Evolutionary conservation across 2,113 vertebrate species (phyloP).

Genomic region (Pardalotus punctatus): DNA sequence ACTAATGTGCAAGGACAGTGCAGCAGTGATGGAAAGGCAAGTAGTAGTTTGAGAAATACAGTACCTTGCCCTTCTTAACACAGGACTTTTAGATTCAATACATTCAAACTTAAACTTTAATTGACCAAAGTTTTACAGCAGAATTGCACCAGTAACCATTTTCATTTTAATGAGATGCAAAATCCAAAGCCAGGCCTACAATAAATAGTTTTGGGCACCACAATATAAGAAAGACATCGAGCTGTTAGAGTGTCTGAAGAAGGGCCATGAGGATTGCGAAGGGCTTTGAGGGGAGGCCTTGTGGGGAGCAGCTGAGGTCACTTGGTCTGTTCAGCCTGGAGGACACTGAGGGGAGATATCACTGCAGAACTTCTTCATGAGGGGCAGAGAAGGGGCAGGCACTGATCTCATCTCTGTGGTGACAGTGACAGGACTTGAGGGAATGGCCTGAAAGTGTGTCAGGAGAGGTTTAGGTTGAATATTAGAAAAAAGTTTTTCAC

Average conservation of each 20-base stretch:
- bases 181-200: not conserved
- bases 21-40: not conserved
- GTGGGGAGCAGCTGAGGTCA: not conserved
- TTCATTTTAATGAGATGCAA: not conserved
- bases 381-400: accelerated
- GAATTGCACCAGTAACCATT: not conserved
- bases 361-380: accelerated
- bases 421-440: accelerated
- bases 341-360: not conserved
- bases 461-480: accelerated
- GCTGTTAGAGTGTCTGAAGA: not conserved
- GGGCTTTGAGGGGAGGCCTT: accelerated
- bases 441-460: not conserved
- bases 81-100: not conserved
- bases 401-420: too few species aligned
- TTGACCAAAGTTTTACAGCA: not conserved
- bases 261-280: not conserved
- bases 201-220: not conserved
- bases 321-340: not conserved
- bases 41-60: not conserved
- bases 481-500: not conserved
- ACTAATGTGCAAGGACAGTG: not conserved
- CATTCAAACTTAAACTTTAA: not conserved
- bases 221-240: not conserved
- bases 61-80: not conserved